Base-by-base conservation (phyloP, 2,797 vertebrate species). In the Neopelma chrysocephalum region DNA sequence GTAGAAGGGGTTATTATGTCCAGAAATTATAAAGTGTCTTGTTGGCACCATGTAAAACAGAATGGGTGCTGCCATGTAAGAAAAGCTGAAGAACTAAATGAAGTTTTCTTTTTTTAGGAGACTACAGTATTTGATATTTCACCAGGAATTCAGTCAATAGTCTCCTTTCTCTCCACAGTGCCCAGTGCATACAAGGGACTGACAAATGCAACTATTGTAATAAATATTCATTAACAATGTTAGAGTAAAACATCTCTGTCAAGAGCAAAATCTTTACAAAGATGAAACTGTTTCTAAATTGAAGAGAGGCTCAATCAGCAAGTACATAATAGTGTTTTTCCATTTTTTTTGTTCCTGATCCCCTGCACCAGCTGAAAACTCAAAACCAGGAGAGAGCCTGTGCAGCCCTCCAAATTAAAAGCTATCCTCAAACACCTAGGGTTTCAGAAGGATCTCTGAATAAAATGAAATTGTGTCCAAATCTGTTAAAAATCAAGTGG, bases 1-100 rank as follows among this genome's bases (percentile, higher is more conserved):
- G 97, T 97, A 94, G 82, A 97, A 97, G 84, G 76, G 70, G 61
- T 92, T 96, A 87, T 95, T 96, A 80, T 65, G 40, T 93, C 82
- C 95, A 94, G 93, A 87, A 94, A 72, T 82, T 61, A 87, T 71
- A 54, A 91, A 94, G 66, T 65, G 51, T 66, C 78, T 88, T 73
- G 13, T 53, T 89, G 83, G 84, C 69, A 71, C 58, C 56, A 29
- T 45, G 66, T 82, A 80, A 79, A 95, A 89, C n/a, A 85, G 31
- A 89, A 89, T 50, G 78, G 75, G 57, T 20, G 34, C 38, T 94
- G 51, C 40, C 48, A 45, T 58, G 32, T 64, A 83, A 87, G 87
- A 89, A 87, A 93, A 77, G 12, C 45, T 73, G 70, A 66, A 79
- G 72, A 92, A 40, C 22, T 82, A 51, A 51, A 31, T 6, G 5